Evolutionary conservation across 1,140 invertebrate species (phyloP), one percentile per base, ranked within the genome.

Genomic region (Patella vulgata): DNA sequence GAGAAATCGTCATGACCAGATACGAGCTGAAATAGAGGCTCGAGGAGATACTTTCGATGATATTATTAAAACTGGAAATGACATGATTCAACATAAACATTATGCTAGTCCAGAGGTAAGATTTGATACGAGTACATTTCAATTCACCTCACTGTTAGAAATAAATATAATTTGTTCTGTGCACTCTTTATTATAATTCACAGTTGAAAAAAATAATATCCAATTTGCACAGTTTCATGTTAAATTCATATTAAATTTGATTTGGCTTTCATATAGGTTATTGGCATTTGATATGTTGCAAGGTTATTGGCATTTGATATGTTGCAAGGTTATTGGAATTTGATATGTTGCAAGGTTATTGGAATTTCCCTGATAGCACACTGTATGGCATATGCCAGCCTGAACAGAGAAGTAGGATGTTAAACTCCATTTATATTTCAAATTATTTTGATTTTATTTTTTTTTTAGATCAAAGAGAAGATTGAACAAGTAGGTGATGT

Each of bases 391-490:
- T n/a, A n/a, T n/a, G n/a, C n/a, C n/a, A n/a, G n/a, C n/a, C n/a
- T n/a, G n/a, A n/a, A n/a, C n/a, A n/a, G n/a, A n/a, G n/a, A n/a
- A n/a, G n/a, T n/a, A n/a, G n/a, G n/a, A n/a, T n/a, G n/a, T n/a
- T n/a, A n/a, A n/a, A n/a, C n/a, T n/a, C n/a, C n/a, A n/a, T n/a
- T n/a, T n/a, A n/a, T n/a, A n/a, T n/a, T n/a, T n/a, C n/a, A n/a
- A n/a, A n/a, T n/a, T n/a, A n/a, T n/a, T n/a, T n/a, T n/a, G n/a
- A n/a, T n/a, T n/a, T n/a, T n/a, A n/a, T n/a, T n/a, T n/a, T n/a
- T n/a, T 97, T 95, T 95, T 93, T 96, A 86, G 96, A 98, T 88
- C 88, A 93, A 85, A 95, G 94, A 94, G 91, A 98, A 87, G 93
- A 97, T 86, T 84, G 94, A 60, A 91, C 95, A 85, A 87, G 82